phyloP scores from a whole-genome alignment of 2,888 invertebrate genomes.

The Drosophila meridiana region DNA sequence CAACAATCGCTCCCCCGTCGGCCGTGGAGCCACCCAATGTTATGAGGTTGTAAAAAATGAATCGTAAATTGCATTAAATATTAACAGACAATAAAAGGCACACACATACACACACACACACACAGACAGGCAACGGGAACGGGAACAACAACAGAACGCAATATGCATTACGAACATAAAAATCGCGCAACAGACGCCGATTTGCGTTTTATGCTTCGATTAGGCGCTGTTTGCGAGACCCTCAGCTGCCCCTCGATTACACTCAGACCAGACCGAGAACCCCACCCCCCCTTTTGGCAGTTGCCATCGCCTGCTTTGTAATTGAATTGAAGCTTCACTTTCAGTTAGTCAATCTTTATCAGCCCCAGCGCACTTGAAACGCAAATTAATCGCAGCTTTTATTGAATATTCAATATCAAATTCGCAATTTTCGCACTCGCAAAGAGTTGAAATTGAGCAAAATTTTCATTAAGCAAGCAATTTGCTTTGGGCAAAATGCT shows the following conservation, averaged over 20 bases:
- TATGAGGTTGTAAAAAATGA: conserved; percentile 80
- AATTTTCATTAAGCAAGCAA: neutral
- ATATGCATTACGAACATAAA: conserved; percentile 61
- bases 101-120: conserved; percentile 2
- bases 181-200: conserved; percentile 56
- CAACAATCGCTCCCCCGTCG: conserved; percentile 33
- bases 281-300: neutral
- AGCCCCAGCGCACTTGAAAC: conserved; percentile 4
- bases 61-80: conserved; percentile 79
- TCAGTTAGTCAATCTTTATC: conserved; percentile 28
- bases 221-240: conserved; percentile 46
- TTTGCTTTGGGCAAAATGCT: neutral
- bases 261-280: neutral
- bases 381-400: conserved; percentile 14
- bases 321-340: conserved; percentile 34
- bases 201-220: conserved; percentile 78
- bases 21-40: conserved; percentile 40
- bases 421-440: conserved; percentile 11
- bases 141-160: conserved; percentile 24
- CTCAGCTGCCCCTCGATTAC: conserved; percentile 4
- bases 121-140: neutral
- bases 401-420: conserved; percentile 15
- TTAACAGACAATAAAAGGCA: conserved; percentile 77
- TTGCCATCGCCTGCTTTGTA: conserved; percentile 10
- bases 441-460: conserved; percentile 4